Base-by-base conservation (phyloP, 1,140 invertebrate species). In the Anthonomus grandis region DNA sequence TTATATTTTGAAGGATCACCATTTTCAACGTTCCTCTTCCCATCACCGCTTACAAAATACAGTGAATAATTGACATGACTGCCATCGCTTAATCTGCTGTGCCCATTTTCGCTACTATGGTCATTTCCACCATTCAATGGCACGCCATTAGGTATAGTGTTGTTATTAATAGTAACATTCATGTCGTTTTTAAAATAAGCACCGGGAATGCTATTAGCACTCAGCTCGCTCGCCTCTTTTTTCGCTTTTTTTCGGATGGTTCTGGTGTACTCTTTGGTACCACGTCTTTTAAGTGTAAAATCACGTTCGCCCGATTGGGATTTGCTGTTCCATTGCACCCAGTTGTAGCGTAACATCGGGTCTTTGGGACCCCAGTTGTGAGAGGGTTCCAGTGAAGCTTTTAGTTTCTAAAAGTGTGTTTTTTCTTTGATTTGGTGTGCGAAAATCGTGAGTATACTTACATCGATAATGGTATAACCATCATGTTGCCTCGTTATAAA, bases 351-450 rank as follows among this genome's bases (percentile, higher is more conserved):
- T 19, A 77, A 75, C 52, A 83, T 81, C 9, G 82, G 81, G 58
- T 83, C 82, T 9, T 78, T 75, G 10, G 81, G 81, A 9, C 82
- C 82, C 82, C 82, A 83, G 50, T 83, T 80, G 4, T 79, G 70
- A 0, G 81, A 79, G 13, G 80, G 79, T 64, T 75, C 77, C 39
- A 82, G 73, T 13, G 81, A 78, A 38, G 78, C 76, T 66, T 75
- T 73, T 36, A 83, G 66, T 74, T 81, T 83, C 81, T 83, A 70
- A 12, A 58, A 55, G 34, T 25, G 0, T 48, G 13, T 22, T 24
- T 46, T 45, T 9, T 12, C 19, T 18, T 9, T n/a, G 10, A 3
- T 41, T 41, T 41, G 10, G 10, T 9, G 17, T 18, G 10, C 19
- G 1, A 47, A n/a, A n/a, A n/a, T n/a, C n/a, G n/a, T n/a, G n/a